Conservation (phyloP, 2,888 invertebrate genomes). For the Meganola albula region DNA sequence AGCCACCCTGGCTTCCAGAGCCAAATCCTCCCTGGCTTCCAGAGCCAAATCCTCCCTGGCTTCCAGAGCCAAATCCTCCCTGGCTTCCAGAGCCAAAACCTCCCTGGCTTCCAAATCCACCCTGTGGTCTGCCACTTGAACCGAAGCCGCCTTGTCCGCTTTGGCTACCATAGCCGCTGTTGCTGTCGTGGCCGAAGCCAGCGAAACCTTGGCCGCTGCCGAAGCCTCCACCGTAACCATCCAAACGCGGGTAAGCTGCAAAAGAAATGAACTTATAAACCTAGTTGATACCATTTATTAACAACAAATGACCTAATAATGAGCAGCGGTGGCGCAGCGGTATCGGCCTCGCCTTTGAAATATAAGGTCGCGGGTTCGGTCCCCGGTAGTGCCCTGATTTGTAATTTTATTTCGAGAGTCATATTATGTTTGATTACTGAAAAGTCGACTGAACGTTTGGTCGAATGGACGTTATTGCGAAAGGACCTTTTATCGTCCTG, state of each 20-base stretch:
- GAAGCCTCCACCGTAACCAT: background rate
- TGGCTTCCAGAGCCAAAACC: background rate
- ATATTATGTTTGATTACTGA: too few relatives aligned
- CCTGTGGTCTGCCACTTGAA: background rate
- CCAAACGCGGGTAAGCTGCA: background rate
- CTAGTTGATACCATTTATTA: background rate
- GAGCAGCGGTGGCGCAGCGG: too few relatives aligned
- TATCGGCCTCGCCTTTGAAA: too few relatives aligned
- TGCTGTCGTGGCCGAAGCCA: background rate
- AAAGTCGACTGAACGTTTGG: too few relatives aligned
- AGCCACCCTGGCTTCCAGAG: slow-evolving; percentile 10
- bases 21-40: background rate
- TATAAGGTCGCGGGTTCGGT: too few relatives aligned
- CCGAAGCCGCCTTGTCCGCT: background rate
- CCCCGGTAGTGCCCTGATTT: too few relatives aligned
- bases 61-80: background rate
- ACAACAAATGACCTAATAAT: too few relatives aligned
- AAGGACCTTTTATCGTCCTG: too few relatives aligned
- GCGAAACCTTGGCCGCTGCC: background rate
- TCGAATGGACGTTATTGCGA: too few relatives aligned
- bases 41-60: background rate
- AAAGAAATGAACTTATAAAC: background rate
- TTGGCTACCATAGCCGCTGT: background rate
- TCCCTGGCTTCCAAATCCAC: background rate
- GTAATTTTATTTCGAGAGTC: too few relatives aligned